Conservation (phyloP, 92 coral and sea anemone species). For the Palythoa heliodiscus region DNA sequence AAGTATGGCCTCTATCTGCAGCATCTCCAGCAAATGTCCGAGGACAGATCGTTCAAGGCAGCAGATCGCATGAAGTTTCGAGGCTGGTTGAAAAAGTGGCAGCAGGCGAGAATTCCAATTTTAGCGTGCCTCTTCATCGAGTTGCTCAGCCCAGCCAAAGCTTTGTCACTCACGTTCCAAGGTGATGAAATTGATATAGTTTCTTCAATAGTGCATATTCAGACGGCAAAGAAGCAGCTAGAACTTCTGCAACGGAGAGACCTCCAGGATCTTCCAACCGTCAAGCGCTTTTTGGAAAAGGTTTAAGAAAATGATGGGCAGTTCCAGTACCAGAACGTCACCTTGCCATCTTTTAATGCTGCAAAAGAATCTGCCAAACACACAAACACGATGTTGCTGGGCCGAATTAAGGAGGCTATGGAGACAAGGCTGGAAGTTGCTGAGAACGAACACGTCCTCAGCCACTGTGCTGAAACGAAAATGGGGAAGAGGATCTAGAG, state of each 20-base stretch:
- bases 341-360: conserved; percentile 48
- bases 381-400: conserved; percentile 52
- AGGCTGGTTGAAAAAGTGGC: conserved; percentile 67
- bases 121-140: conserved; percentile 44
- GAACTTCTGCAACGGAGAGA: conserved; percentile 31
- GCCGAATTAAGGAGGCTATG: conserved; percentile 56
- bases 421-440: conserved; percentile 70
- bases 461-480: conserved; percentile 51
- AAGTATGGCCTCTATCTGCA: conserved; percentile 67
- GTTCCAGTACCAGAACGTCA: conserved; percentile 65
- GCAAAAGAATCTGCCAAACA: conserved; percentile 48
- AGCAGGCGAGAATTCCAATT: conserved; percentile 50
- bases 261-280: conserved; percentile 58
- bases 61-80: conserved; percentile 68
- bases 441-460: conserved; percentile 48
- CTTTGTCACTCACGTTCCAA: conserved; percentile 59
- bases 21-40: conserved; percentile 67
- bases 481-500: conserved; percentile 60
- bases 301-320: conserved; percentile 58
- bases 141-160: conserved; percentile 66
- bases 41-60: conserved; percentile 65
- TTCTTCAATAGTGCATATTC: conserved; percentile 2
- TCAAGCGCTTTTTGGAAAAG: conserved; percentile 57
- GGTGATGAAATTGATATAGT: conserved; percentile 48
- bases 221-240: conserved; percentile 44